Percentiles rank a stretch among this genome's conserved stretches.
These are phyloP conservation scores for Crematogaster levior DNA, from an alignment of 2,888 invertebrate species.

Conservation along the genomic window DNA sequence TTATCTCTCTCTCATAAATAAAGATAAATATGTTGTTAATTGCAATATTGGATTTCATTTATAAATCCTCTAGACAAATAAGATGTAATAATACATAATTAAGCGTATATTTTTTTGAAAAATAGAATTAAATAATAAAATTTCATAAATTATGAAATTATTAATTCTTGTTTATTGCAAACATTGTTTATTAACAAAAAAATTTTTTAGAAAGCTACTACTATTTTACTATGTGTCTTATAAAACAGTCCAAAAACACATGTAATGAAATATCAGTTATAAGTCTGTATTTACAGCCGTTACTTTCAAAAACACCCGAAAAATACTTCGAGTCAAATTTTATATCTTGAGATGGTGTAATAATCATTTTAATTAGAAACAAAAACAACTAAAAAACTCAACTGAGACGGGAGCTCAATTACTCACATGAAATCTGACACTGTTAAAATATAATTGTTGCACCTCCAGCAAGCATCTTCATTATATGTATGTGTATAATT, in stretches of 20 bases:
- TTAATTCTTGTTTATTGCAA: too few relatives aligned
- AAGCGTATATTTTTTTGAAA: too few relatives aligned
- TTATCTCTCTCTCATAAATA: background rate
- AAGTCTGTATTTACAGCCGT: background rate
- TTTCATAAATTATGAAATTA: too few relatives aligned
- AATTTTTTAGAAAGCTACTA: background rate
- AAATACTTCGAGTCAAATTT: background rate
- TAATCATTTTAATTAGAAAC: background rate
- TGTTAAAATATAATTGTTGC: background rate
- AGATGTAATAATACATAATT: too few relatives aligned
- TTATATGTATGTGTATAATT: too few relatives aligned
- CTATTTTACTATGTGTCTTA: background rate
- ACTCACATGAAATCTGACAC: background rate
- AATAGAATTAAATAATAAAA: too few relatives aligned
- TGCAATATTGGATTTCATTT: background rate
- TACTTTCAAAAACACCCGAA: background rate
- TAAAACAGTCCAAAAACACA: background rate
- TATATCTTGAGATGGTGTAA: background rate
- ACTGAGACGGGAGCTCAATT: background rate
- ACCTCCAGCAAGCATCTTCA: too few relatives aligned
- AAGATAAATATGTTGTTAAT: conserved; percentile 1
- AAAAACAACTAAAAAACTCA: background rate
- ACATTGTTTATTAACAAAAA: background rate
- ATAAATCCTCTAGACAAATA: too few relatives aligned
- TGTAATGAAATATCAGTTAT: background rate